Evolutionary conservation across 2,113 vertebrate species (phyloP).

Genomic region (Gobius niger): DNA sequence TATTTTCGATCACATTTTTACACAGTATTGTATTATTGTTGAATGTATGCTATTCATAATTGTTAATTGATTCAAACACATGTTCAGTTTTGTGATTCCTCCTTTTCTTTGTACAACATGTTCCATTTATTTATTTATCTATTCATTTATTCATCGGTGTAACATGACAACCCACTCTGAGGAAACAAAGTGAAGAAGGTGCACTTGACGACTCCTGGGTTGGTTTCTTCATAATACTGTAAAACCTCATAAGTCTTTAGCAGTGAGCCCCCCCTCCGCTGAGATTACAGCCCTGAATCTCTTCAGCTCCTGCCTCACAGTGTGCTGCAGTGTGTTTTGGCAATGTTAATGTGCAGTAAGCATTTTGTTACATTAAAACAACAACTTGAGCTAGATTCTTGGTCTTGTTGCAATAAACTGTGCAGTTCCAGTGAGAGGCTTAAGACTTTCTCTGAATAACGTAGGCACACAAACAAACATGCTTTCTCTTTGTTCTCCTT

Average conservation of each 20-base stretch:
- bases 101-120: neutral
- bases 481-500: neutral
- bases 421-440: slow-evolving; percentile 63
- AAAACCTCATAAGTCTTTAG: slow-evolving; percentile 33
- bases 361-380: slow-evolving; percentile 42
- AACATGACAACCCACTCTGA: neutral
- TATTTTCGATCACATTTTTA: neutral
- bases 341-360: slow-evolving; percentile 29
- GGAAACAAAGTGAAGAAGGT: slow-evolving; percentile 3
- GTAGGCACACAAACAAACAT: slow-evolving; percentile 38
- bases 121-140: neutral
- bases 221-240: slow-evolving; percentile 37
- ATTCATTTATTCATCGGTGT: neutral
- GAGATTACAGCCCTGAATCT: slow-evolving; percentile 52
- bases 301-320: slow-evolving; percentile 46
- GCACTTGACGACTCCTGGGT: slow-evolving; percentile 34
- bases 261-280: slow-evolving; percentile 34
- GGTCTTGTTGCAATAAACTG: slow-evolving; percentile 62
- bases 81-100: too few species aligned
- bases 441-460: slow-evolving; percentile 45
- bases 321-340: slow-evolving; percentile 22
- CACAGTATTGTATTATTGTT: too few species aligned
- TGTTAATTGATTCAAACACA: too few species aligned
- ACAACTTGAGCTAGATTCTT: slow-evolving; percentile 44
- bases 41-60: too few species aligned